Conservation (phyloP, 2,113 vertebrate species). For the Oryzias woworae region DNA sequence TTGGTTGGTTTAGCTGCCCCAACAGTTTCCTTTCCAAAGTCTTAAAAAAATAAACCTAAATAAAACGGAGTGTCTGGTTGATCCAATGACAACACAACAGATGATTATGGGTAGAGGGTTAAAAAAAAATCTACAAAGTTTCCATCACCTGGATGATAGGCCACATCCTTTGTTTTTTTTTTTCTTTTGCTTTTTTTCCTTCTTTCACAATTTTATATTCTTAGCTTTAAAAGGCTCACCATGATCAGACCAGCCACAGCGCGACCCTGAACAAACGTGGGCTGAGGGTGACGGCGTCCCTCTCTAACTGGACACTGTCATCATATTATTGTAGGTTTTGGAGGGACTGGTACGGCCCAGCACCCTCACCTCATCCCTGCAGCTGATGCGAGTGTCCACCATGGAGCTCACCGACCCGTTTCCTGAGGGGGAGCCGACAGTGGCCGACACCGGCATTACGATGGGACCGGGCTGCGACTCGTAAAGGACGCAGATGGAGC, state of each 20-base stretch:
- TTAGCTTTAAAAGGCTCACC: conserved; percentile 76
- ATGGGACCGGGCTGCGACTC: conserved; percentile 86
- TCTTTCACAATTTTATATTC: conserved; percentile 71
- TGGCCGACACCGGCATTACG: conserved; percentile 43
- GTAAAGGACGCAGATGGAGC: conserved; percentile 98
- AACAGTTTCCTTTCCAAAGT: conserved; percentile 76
- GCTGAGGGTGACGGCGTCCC: conserved; percentile 44
- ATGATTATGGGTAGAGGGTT: conserved; percentile 50
- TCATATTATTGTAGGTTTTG: conserved; percentile 98
- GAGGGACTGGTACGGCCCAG: conserved; percentile 95
- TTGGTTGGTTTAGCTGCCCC: conserved; percentile 76
- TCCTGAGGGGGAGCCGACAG: conserved; percentile 75
- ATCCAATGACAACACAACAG: conserved; percentile 80
- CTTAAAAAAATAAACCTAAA: conserved; percentile 52
- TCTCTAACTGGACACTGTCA: conserved; percentile 98
- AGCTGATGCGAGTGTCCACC: conserved; percentile 98
- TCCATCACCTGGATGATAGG: conserved; percentile 92
- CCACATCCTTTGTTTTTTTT: conserved; percentile 83
- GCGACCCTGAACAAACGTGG: conserved; percentile 62
- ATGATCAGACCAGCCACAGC: conserved; percentile 54
- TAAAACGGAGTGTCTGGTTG: conserved; percentile 84
- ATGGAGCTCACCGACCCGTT: conserved; percentile 79
- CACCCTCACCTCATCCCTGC: conserved; percentile 98
- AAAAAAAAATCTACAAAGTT: conserved; percentile 80
- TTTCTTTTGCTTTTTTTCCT: conserved; percentile 61